Base-by-base conservation (phyloP, 2,797 vertebrate species). In the Sibirionetta formosa region DNA sequence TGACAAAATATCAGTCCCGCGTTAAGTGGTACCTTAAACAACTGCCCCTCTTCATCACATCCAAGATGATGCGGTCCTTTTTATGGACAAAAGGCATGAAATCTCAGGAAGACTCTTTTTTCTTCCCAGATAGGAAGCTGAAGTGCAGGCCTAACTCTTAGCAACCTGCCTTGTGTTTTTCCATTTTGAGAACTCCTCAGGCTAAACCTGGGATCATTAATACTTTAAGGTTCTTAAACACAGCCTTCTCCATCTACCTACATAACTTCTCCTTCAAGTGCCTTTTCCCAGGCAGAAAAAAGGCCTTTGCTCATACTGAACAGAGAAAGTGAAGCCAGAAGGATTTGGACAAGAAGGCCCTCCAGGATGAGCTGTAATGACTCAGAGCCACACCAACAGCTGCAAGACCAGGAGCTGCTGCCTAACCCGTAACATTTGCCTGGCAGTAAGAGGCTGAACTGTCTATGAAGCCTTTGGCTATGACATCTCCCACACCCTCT, bases 151-250 rank as follows among this genome's bases (percentile, higher is more conserved):
- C 31, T 65, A 93, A 51, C 40, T 82, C 72, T 48, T 36, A 60
- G 65, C 75, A 90, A 56, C 46, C 65, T 71, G 75, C 58, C 75
- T 77, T 42, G 38, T 71, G 64, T 61, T 86, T 53, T 93, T 93
- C 35, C 16, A 4, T 38, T 86, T 58, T 54, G 63, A 91, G 77
- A 85, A 69, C 35, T 77, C 69, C 63, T 53, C 20, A 46, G n/a
- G 48, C 42, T 81, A 83, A 90, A 42, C 1, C 4, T 70, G 58
- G 44, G 83, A 61, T 82, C 73, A 31, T 38, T 51, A 90, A 84
- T 29, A 33, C 72, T 91, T 86, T 44, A 35, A 78, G 16, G 60
- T 71, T 94, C 66, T 86, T 88, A 94, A 86, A 60, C 51, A 61
- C 46, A 75, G 60, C 27, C 36, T 91, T 33, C 61, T 91, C 27